phyloP scores from a whole-genome alignment of 2,888 invertebrate genomes.

The Aplocera efformata region DNA sequence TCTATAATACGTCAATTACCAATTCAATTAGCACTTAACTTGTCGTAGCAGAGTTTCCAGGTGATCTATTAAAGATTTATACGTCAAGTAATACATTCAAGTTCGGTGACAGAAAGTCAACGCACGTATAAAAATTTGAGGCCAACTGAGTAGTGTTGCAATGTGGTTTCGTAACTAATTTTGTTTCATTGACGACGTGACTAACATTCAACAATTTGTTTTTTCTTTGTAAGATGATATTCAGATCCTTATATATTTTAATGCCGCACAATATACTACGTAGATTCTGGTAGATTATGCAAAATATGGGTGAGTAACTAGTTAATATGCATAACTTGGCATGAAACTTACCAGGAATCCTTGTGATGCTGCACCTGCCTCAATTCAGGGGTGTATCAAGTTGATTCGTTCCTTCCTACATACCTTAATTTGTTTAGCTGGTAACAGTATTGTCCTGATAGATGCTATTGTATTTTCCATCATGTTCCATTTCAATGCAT shows the following conservation, averaged over 20 bases:
- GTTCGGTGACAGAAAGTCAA: constrained; percentile 31
- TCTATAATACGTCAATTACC: constrained; percentile 11
- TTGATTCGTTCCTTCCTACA: no score
- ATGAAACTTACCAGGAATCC: no score
- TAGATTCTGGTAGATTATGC: no score
- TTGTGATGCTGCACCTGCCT: no score
- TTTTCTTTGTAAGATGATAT: constrained; percentile 6
- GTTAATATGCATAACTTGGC: no score
- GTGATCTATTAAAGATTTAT: constrained; percentile 25
- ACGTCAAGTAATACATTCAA: constrained; percentile 25
- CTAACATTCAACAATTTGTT: constrained; percentile 36
- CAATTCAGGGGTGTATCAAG: no score
- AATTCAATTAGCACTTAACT: constrained; percentile 20
- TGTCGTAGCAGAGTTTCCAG: constrained; percentile 21
- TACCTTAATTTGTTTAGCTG: no score
- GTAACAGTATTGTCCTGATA: no score
- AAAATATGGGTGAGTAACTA: no score
- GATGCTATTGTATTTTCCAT: no score
- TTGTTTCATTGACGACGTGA: constrained; percentile 47
- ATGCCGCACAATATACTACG: no score
- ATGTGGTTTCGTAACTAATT: constrained; percentile 49
- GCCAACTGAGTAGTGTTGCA: constrained; percentile 42
- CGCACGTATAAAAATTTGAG: constrained; percentile 48
- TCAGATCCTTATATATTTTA: neutral
- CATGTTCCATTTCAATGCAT: no score